Evolutionary conservation across 1,140 invertebrate species (phyloP), one percentile per base, ranked within the genome.

Genomic region (Megalonaias nervosa): DNA sequence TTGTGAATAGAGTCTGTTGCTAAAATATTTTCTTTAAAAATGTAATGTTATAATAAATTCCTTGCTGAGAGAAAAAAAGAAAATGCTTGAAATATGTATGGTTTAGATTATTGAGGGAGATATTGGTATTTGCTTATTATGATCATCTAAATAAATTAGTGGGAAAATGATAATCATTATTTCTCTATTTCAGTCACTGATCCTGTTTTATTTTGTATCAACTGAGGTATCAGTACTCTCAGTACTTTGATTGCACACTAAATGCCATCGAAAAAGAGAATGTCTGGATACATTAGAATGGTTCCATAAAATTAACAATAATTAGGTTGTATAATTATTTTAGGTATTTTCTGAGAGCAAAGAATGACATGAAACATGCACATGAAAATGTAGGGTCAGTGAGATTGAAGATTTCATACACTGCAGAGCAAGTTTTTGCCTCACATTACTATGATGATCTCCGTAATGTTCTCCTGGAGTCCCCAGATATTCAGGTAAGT

Each of bases 351-450:
- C 91, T 97, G 15, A 94, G 95, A 86, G 96, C 96, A 4, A 83
- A 89, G 72, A 86, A 90, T 62, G 84, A 82, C 67, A 58, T 80
- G 57, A 82, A 84, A 75, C 79, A 81, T 38, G 62, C 76, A 11
- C 76, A 94, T 67, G 93, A 93, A 61, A 92, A 92, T 65, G 93
- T 97, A 67, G 96, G 96, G 74, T 95, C 96, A 12, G 90, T 98
- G 74, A 93, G 96, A 64, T 92, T 98, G 57, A 95, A 95, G 86
- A 93, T 97, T 79, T 94, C 96, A 86, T 97, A 97, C 90, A 96
- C 95, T 12, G 94, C 95, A 21, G 96, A 97, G 92, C 94, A 96
- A 91, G 96, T 97, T 57, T 96, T 98, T 90, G 93, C 95, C 55
- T 93, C 94, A 64, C 92, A 94, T 70, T 94, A 94, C 81, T 98